Evolutionary conservation across 2,797 vertebrate species (phyloP), one percentile per base, ranked within the genome.

Genomic region (Notolabrus celidotus): DNA sequence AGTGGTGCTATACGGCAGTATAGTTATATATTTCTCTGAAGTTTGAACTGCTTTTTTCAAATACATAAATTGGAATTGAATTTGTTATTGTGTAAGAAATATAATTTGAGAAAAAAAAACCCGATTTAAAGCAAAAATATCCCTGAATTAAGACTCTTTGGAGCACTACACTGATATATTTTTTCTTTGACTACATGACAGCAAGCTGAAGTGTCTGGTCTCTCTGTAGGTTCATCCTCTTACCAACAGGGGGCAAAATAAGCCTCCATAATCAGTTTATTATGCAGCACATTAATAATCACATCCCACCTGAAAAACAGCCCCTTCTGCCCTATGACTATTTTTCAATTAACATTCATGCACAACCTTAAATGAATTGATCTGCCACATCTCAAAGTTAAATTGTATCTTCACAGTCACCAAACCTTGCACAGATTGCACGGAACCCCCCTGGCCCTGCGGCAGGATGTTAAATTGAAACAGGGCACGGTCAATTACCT

Each of bases 221-320:
- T 27, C 19, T 23, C 1, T 72, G 76, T 47, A 58, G 65, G 7
- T 78, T 55, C n/a, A 16, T 11, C 1, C 62, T 56, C n/a, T 34
- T 50, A 70, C 90, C 93, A 91, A 25, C 82, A 91, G 89, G 71
- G 88, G 86, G 85, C 79, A 74, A 51, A 83, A 66, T 47, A 58
- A 74, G 31, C 62, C 47, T 60, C 43, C 11, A 50, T 12, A 80
- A 52, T 52, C 47, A 38, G 10, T 41, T 8, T 2, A 1, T 43
- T 11, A 23, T 10, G 12, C 43, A 46, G 2, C 20, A 20, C 59
- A 12, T 14, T 33, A 38, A 65, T 43, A 16, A 55, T 61, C 46
- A 56, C 36, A 39, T 56, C 22, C 17, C 3, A 49, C 60, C 42
- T 34, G 47, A 50, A 25, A 75, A 29, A n/a, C 36, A 27, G 1